Evolutionary conservation across 1,140 invertebrate species (phyloP).

Genomic region (Zaprionus nigranus): DNA sequence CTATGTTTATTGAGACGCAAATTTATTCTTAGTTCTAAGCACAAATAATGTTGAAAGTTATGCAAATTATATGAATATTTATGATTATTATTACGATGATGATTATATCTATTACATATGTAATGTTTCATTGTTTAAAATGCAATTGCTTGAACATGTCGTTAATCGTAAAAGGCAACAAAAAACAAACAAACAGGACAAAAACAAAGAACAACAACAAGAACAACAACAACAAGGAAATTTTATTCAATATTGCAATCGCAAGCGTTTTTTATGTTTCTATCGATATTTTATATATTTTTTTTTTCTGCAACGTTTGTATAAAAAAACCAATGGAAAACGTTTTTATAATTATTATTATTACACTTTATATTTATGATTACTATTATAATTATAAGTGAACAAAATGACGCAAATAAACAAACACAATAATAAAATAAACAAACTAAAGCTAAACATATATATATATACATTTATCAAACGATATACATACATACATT

Average conservation of each 20-base stretch:
- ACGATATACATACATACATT: background rate
- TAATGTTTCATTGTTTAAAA: constrained; percentile 62
- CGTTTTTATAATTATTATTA: constrained; percentile 73
- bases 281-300: constrained; percentile 49
- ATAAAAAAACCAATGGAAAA: constrained; percentile 63
- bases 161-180: constrained; percentile 52
- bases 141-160: constrained; percentile 49
- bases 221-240: constrained; percentile 6
- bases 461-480: constrained; percentile 27
- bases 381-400: constrained; percentile 74
- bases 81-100: constrained; percentile 52
- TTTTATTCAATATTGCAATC: constrained; percentile 53
- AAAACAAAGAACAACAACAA: constrained; percentile 28
- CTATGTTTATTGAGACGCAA: constrained; percentile 76
- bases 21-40: constrained; percentile 77
- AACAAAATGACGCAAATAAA: constrained; percentile 77
- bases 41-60: constrained; percentile 76
- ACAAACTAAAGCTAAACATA: constrained; percentile 31
- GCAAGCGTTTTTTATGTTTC: constrained; percentile 53
- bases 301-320: constrained; percentile 72
- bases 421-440: constrained; percentile 67
- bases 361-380: constrained; percentile 81
- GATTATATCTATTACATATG: constrained; percentile 37
- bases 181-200: constrained; percentile 25
- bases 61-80: constrained; percentile 57